Evolutionary conservation across 1,140 invertebrate species (phyloP), one percentile per base, ranked within the genome.

Genomic region (Phymorhynchus buccinoides): DNA sequence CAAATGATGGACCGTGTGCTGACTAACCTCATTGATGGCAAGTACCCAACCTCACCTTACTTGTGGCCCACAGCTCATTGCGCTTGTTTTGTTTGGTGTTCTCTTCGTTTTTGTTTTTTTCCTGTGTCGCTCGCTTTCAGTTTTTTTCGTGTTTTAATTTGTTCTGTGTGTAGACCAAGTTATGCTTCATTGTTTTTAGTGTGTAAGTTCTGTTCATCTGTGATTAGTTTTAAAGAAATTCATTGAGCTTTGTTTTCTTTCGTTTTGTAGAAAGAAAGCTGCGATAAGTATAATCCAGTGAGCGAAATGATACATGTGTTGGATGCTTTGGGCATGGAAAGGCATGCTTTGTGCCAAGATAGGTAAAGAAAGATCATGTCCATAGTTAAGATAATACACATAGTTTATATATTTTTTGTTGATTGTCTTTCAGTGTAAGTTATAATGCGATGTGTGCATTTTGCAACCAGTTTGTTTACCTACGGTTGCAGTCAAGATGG

Each of bases 1-100:
- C 81, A 83, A 83, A 83, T 83, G 81, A 62, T 83, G 81, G 81
- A 83, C 81, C 56, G 81, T 66, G 18, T 83, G 81, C 81, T 83
- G 81, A 83, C 81, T 83, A 83, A 83, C 81, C 56, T 83, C 62
- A 83, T 83, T 83, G 81, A 83, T 44, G 81, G 81, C 81, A 83
- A 83, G 81, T 83, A 62, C 56, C 12, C 56, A 62, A n/a, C n/a
- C n/a, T n/a, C n/a, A n/a, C n/a, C n/a, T n/a, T n/a, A n/a, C n/a
- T 27, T 62, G 56, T 62, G 14, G 56, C 56, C 56, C 22, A 14
- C 12, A 62, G 56, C 22, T 62, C 18, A 52, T 9, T 62, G 56
- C 56, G 4, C 22, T 62, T 62, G 4, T 62, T 9, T 52, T 52
- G 48, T 52, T 52, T 52, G 48, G 12, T 52, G 56, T 62, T 62